Conservation (phyloP, 1,140 invertebrate genomes). For the Antheraea mylitta region DNA sequence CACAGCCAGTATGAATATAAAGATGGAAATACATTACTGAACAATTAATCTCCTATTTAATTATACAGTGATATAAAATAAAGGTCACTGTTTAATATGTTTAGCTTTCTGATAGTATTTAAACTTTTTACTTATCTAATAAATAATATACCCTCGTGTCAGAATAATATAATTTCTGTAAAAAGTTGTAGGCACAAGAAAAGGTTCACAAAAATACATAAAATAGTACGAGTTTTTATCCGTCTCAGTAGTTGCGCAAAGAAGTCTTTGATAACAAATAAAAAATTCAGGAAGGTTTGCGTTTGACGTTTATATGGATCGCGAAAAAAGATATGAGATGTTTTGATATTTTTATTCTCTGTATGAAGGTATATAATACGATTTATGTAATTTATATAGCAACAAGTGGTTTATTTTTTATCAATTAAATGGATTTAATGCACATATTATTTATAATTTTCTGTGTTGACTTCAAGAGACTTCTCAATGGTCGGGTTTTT, state of each 20-base stretch:
- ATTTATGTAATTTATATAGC: background rate
- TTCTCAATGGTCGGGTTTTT: too few relatives aligned
- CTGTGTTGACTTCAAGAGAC: too few relatives aligned
- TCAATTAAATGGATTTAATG: too few relatives aligned
- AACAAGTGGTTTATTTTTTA: background rate
- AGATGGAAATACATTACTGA: too few relatives aligned
- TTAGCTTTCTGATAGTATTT: too few relatives aligned
- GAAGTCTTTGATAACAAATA: constrained; percentile 33
- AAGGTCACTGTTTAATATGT: too few relatives aligned
- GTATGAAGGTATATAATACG: constrained; percentile 3
- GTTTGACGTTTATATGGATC: constrained; percentile 44
- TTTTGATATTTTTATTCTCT: constrained; percentile 34
- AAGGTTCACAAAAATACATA: background rate
- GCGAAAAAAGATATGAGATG: constrained; percentile 18
- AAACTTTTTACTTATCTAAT: too few relatives aligned
- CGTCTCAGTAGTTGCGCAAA: constrained; percentile 16
- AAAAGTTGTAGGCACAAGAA: background rate
- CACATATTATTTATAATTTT: too few relatives aligned
- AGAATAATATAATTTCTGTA: background rate
- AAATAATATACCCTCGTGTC: background rate
- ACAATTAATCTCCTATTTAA: too few relatives aligned
- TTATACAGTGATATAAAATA: too few relatives aligned
- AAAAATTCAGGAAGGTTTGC: constrained; percentile 22
- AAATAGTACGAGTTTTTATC: background rate
- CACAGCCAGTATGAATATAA: too few relatives aligned